phyloP scores from a whole-genome alignment of 2,888 invertebrate genomes.

The Polydrusus tereticollis region DNA sequence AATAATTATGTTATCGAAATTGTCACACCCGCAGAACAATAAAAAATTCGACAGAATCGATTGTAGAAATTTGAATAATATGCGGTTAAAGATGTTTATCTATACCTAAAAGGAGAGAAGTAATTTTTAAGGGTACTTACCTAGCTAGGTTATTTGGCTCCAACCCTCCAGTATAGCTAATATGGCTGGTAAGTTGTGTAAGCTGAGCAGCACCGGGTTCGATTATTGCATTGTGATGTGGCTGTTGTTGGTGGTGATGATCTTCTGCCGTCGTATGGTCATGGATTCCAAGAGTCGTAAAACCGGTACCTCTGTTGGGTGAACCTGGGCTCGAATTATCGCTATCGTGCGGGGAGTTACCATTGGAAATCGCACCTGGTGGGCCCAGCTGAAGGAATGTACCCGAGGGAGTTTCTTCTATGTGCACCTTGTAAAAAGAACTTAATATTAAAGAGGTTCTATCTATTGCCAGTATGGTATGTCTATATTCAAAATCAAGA shows the following conservation, averaged over 20 bases:
- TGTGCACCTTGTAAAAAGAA: constrained; percentile 53
- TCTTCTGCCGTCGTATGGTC: background rate
- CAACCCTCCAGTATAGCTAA: constrained; percentile 61
- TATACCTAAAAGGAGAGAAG: too few species aligned
- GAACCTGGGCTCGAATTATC: constrained; percentile 46
- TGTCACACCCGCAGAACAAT: too few species aligned
- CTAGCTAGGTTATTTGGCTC: constrained; percentile 42
- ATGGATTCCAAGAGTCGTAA: constrained; percentile 55
- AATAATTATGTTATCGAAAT: too few species aligned
- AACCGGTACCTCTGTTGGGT: constrained; percentile 52
- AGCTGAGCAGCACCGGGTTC: constrained; percentile 56
- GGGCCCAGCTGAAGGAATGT: constrained; percentile 63
- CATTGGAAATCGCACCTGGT: constrained; percentile 56
- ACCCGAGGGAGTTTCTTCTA: constrained; percentile 60
- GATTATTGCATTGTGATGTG: constrained; percentile 13
- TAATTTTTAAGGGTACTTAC: constrained; percentile 36
- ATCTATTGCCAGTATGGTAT: too few species aligned
- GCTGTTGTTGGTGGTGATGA: background rate
- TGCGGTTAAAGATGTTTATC: too few species aligned
- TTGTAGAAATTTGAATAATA: too few species aligned
- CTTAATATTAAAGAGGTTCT: too few species aligned
- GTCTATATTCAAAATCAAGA: too few species aligned
- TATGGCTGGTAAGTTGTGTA: constrained; percentile 64
- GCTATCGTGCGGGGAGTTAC: constrained; percentile 63
- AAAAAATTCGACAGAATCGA: too few species aligned